phyloP scores from a whole-genome alignment of 2,888 invertebrate genomes.

The Strigamia crassipes region DNA sequence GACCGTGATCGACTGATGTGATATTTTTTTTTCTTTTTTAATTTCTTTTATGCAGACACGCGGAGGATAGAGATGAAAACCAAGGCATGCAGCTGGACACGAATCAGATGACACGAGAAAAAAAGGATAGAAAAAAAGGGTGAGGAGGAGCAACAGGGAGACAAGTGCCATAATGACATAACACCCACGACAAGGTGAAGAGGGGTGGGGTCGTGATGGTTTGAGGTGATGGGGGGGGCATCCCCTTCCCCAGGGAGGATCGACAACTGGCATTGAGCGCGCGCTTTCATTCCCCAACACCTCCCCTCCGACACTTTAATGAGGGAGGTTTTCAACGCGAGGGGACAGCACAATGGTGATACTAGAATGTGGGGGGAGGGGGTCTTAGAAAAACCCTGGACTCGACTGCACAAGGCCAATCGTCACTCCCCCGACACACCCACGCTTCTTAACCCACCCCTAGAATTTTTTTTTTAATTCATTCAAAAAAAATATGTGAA shows the following conservation, averaged over 20 bases:
- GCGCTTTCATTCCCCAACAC: slow-evolving; percentile 43
- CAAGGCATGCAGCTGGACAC: slow-evolving; percentile 42
- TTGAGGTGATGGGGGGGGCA: slow-evolving; percentile 48
- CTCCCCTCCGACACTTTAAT: slow-evolving; percentile 38
- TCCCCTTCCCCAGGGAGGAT: slow-evolving; percentile 42
- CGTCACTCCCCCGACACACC: slow-evolving; percentile 53
- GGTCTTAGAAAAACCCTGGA: slow-evolving; percentile 49
- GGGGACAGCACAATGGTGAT: slow-evolving; percentile 49
- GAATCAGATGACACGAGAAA: slow-evolving; percentile 38
- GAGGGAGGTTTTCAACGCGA: slow-evolving; percentile 44
- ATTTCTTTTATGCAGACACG: slow-evolving; percentile 24
- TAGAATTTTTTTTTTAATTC: slow-evolving; percentile 49
- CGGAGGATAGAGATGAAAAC: slow-evolving; percentile 40
- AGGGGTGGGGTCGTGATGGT: slow-evolving; percentile 51
- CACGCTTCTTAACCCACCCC: slow-evolving; percentile 49
- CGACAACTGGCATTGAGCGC: slow-evolving; percentile 35
- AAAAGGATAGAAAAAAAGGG: slow-evolving; percentile 44
- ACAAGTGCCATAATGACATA: slow-evolving; percentile 51
- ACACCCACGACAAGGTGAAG: slow-evolving; percentile 54
- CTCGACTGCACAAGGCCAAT: slow-evolving; percentile 56
- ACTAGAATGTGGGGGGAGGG: slow-evolving; percentile 49
- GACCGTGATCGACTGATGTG: slow-evolving; percentile 41
- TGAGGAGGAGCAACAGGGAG: slow-evolving; percentile 52
- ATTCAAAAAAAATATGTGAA: slow-evolving; percentile 49
- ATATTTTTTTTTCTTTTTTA: background rate